Conservation (phyloP, 2,797 vertebrate species). For the Dermochelys coriacea region DNA sequence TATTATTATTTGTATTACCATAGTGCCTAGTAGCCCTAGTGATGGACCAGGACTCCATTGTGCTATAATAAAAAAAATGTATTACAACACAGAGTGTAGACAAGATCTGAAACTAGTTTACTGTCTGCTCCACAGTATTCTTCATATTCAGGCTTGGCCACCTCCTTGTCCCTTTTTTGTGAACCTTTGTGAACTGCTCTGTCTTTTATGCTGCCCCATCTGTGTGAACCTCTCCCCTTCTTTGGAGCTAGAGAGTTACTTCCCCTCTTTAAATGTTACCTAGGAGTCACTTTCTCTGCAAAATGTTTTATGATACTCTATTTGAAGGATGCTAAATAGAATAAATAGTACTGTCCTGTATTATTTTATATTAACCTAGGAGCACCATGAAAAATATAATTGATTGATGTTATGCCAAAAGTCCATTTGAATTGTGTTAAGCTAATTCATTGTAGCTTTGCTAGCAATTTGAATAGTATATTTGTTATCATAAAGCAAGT, state of each 20-base stretch:
- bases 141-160: not conserved
- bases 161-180: not conserved
- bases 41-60: not conserved
- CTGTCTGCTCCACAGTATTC: not conserved
- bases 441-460: conserved; percentile 64
- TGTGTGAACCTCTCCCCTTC: not conserved
- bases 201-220: not conserved
- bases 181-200: not conserved
- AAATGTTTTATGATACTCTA: not conserved
- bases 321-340: conserved; percentile 58
- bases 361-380: conserved; percentile 34
- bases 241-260: not conserved
- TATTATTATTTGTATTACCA: not conserved
- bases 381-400: conserved; percentile 52
- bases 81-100: not conserved
- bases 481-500: conserved; percentile 53
- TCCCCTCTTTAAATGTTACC: not conserved
- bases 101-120: not conserved
- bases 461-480: conserved; percentile 43
- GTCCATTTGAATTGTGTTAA: conserved; percentile 55
- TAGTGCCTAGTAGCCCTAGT: not conserved
- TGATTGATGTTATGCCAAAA: conserved; percentile 58
- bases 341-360: conserved; percentile 37
- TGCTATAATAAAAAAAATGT: not conserved
- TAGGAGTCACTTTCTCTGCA: not conserved